A percentile compares a stretch with the other conserved stretches of the same genome.
Evolutionary conservation across 2,888 invertebrate species (phyloP).

Genomic region (Esperia sulphurella): DNA sequence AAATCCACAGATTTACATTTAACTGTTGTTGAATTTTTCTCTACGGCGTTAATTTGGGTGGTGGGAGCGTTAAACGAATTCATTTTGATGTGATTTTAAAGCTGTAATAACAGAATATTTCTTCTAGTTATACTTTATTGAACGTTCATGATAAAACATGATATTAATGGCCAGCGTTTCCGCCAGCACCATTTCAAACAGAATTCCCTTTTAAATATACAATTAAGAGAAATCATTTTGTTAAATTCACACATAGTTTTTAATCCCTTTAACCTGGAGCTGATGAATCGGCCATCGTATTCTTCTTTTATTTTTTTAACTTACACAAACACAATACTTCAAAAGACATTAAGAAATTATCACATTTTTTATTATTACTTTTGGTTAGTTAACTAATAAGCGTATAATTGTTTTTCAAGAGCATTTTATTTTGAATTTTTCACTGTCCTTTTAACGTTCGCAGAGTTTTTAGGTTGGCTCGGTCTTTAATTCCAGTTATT

Average conservation of each 20-base stretch:
- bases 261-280: slow-evolving; percentile 51
- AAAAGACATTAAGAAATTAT: not conserved
- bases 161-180: slow-evolving; percentile 53
- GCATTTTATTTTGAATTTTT: not conserved
- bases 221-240: slow-evolving; percentile 50
- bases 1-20: slow-evolving; percentile 87
- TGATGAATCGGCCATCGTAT: slow-evolving; percentile 54
- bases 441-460: not conserved
- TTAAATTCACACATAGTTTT: slow-evolving; percentile 43
- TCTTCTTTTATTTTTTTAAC: not conserved
- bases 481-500: not conserved
- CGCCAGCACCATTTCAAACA: slow-evolving; percentile 73
- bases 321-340: not conserved
- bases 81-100: slow-evolving; percentile 45
- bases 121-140: not conserved
- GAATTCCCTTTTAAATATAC: slow-evolving; percentile 52
- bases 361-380: not conserved
- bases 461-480: not conserved
- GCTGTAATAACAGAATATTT: slow-evolving; percentile 4
- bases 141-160: not conserved
- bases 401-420: not conserved
- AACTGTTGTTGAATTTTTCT: slow-evolving; percentile 69
- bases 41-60: slow-evolving; percentile 69
- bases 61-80: slow-evolving; percentile 72
- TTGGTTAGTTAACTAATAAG: not conserved